These are phyloP conservation scores for Allobates femoralis DNA, from an alignment of 2,797 vertebrate genomes.

Conservation along the genomic window DNA sequence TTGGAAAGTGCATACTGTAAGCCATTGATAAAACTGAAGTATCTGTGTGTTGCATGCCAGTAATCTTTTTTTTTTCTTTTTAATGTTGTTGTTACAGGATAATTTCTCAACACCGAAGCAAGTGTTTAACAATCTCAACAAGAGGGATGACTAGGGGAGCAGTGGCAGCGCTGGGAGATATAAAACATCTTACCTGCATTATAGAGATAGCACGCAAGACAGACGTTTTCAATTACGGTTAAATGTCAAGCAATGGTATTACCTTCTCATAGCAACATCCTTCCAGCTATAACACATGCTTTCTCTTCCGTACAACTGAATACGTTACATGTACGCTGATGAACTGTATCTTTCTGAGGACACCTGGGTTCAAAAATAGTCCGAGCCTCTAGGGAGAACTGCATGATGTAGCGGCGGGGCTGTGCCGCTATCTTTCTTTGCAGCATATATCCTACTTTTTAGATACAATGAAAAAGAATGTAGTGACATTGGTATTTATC, in stretches of 20 bases:
- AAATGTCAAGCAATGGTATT: background rate
- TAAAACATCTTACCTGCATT: constrained; percentile 58
- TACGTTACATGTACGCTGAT: constrained; percentile 58
- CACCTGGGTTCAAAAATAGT: constrained; percentile 65
- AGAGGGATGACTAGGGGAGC: constrained; percentile 63
- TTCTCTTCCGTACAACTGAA: constrained; percentile 62
- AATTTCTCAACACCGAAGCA: constrained; percentile 60
- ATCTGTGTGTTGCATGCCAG: background rate
- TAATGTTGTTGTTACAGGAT: constrained; percentile 56
- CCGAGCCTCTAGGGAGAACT: constrained; percentile 66
- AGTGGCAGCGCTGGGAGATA: constrained; percentile 63
- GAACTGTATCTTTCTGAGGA: constrained; percentile 65
- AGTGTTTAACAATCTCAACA: constrained; percentile 67
- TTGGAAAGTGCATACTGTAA: constrained; percentile 27
- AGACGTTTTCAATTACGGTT: constrained; percentile 65
- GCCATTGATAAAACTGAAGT: constrained; percentile 18
- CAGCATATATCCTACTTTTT: background rate
- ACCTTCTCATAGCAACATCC: constrained; percentile 52
- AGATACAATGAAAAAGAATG: background rate
- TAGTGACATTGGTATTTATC: background rate
- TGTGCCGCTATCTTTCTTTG: constrained; percentile 40
- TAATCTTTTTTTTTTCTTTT: constrained; percentile 21
- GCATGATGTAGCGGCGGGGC: constrained; percentile 67
- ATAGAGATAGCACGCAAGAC: constrained; percentile 58
- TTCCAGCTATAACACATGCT: constrained; percentile 42